Evolutionary conservation across 92 coral and sea anemone species (phyloP).

Genomic region (Umimayanthus chanpuru): DNA sequence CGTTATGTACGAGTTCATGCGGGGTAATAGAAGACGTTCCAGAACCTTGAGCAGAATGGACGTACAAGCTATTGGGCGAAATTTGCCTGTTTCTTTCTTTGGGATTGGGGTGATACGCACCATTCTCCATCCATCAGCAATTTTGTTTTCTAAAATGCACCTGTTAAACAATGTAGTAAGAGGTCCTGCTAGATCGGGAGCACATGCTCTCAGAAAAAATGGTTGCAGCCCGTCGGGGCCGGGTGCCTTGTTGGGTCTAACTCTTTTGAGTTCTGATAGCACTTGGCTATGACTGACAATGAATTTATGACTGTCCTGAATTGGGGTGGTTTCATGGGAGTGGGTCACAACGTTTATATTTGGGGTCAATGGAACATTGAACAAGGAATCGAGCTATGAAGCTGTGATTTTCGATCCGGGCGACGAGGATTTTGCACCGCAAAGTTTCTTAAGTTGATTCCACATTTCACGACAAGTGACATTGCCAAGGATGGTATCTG

Average conservation of each 20-base stretch:
- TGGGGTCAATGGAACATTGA: too few relatives aligned
- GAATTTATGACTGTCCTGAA: too few relatives aligned
- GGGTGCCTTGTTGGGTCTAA: too few relatives aligned
- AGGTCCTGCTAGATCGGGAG: neutral
- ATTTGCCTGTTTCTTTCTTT: neutral
- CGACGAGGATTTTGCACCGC: neutral
- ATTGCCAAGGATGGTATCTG: too few relatives aligned
- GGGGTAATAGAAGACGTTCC: neutral
- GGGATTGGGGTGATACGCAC: neutral
- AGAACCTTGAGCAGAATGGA: neutral
- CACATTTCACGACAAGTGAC: neutral
- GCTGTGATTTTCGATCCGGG: too few relatives aligned
- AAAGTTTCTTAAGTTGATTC: neutral
- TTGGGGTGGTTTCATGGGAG: too few relatives aligned
- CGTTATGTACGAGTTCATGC: neutral
- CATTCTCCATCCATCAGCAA: neutral
- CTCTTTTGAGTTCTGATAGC: too few relatives aligned
- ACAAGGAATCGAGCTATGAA: too few relatives aligned
- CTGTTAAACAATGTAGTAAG: neutral
- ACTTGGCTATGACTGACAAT: too few relatives aligned
- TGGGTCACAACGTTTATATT: too few relatives aligned
- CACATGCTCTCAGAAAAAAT: neutral
- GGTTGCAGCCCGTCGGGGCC: neutral
- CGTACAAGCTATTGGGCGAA: neutral
- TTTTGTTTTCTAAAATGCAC: neutral